Conservation (phyloP, 2,888 invertebrate genomes). For the Dryomyza anilis region DNA sequence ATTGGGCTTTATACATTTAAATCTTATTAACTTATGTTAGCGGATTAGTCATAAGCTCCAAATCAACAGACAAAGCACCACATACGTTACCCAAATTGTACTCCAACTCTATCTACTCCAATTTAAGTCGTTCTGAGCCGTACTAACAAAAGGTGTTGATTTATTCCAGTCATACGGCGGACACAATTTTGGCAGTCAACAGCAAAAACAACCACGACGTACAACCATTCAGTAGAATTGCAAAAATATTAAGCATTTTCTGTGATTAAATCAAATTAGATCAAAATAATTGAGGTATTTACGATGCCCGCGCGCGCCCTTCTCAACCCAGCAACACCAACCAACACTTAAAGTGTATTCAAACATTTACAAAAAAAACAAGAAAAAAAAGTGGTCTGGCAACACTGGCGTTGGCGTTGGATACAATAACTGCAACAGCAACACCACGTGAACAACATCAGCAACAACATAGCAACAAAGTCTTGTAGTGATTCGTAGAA, state of each 20-base stretch:
- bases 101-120: too few species aligned
- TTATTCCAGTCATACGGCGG: neutral
- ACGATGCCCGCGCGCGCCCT: neutral
- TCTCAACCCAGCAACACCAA: neutral
- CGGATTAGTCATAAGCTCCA: too few species aligned
- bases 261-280: slow-evolving; percentile 6
- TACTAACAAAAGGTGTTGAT: slow-evolving; percentile 6
- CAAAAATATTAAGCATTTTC: neutral
- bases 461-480: neutral
- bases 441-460: neutral
- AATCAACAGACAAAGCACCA: too few species aligned
- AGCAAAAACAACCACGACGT: neutral
- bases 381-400: neutral
- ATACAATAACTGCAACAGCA: neutral
- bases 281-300: slow-evolving; percentile 7
- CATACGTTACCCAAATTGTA: too few species aligned
- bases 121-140: too few species aligned
- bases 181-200: neutral
- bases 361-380: neutral
- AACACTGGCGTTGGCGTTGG: slow-evolving; percentile 1
- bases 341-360: neutral
- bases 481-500: neutral
- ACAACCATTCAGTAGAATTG: neutral
- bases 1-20: too few species aligned
- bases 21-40: too few species aligned